Conservation (phyloP, 2,113 vertebrate species). For the Leptobrachium leishanense region DNA sequence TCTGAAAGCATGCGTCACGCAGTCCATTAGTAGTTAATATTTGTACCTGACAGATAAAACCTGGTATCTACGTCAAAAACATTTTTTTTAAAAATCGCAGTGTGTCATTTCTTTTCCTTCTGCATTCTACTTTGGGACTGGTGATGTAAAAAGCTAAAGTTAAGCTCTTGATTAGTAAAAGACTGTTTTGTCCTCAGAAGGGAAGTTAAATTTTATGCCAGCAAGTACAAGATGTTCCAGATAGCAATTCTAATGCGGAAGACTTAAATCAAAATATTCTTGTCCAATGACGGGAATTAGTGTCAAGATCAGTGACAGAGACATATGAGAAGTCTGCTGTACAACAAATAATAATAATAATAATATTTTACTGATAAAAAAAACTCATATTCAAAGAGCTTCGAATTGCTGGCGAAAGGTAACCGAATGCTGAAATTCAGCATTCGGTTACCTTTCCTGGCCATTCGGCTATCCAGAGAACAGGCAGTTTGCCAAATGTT, state of each 20-base stretch:
- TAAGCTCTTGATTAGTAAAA: slow-evolving; percentile 37
- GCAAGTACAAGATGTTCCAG: slow-evolving; percentile 41
- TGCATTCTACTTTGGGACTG: slow-evolving; percentile 11
- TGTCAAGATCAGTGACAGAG: neutral
- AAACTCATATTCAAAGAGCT: too few relatives aligned
- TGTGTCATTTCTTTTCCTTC: slow-evolving; percentile 31
- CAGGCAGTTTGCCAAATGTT: too few relatives aligned
- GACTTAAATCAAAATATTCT: slow-evolving; percentile 5
- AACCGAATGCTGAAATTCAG: too few relatives aligned
- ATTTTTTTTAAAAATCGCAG: neutral
- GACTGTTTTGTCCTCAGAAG: slow-evolving; percentile 28
- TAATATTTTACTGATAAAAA: too few relatives aligned
- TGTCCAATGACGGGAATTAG: neutral
- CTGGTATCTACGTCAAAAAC: too few relatives aligned
- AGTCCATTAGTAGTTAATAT: too few relatives aligned
- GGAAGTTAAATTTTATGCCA: slow-evolving; percentile 32
- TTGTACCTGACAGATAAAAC: too few relatives aligned
- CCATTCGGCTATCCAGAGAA: too few relatives aligned
- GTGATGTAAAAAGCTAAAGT: slow-evolving; percentile 42
- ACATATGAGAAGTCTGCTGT: neutral
- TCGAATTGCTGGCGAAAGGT: too few relatives aligned
- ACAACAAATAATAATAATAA: too few relatives aligned
- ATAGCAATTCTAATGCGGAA: slow-evolving; percentile 17
- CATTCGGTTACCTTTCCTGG: too few relatives aligned
- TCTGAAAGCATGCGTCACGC: too few relatives aligned